phyloP scores from a whole-genome alignment of 1,140 invertebrate genomes.

The Pogonognathellus flavescens region DNA sequence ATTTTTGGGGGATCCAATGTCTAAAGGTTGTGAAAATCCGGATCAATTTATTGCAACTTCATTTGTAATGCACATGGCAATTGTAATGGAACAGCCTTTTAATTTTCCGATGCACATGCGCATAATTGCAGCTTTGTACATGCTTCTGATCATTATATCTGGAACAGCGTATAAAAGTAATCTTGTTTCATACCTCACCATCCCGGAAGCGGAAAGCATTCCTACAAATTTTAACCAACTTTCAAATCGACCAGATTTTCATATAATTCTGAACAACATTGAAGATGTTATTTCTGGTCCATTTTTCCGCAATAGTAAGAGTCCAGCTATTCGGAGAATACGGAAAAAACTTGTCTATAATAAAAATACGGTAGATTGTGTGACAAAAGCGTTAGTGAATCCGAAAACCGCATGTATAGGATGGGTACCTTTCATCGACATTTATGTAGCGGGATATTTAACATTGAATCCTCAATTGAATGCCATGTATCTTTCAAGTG shows the following conservation, averaged over 20 bases:
- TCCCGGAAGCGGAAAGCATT: neutral
- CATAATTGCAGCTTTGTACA: slow-evolving; percentile 7
- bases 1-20: too few relatives aligned
- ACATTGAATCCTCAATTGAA: neutral
- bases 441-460: neutral
- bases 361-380: neutral
- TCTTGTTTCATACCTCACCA: slow-evolving; percentile 33
- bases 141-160: slow-evolving; percentile 32
- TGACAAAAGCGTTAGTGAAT: neutral
- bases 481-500: neutral
- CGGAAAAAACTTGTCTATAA: neutral
- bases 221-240: slow-evolving; percentile 44
- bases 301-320: neutral
- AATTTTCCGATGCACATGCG: neutral
- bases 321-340: neutral
- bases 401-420: neutral
- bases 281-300: neutral
- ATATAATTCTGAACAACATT: neutral
- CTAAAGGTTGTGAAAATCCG: too few relatives aligned
- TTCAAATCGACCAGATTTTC: neutral
- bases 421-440: neutral
- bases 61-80: neutral
- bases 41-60: neutral
- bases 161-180: slow-evolving; percentile 55
- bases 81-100: neutral